phyloP scores from a whole-genome alignment of 2,888 invertebrate species.

The Acanthosoma haemorrhoidale region DNA sequence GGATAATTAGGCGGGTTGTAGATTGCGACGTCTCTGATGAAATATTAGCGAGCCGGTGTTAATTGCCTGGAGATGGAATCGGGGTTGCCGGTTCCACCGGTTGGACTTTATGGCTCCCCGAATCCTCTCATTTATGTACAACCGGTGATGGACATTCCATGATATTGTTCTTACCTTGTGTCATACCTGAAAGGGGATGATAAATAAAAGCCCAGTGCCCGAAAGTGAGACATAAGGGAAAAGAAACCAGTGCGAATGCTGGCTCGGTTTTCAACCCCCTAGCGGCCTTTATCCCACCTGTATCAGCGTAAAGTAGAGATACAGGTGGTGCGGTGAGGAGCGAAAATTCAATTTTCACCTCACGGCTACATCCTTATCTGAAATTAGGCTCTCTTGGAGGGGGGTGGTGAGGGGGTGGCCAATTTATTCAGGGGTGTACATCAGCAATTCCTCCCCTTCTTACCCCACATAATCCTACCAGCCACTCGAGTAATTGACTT shows the following conservation, averaged over 20 bases:
- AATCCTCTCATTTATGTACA: no score
- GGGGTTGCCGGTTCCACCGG: no score
- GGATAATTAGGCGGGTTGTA: no score
- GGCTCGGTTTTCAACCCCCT: background rate
- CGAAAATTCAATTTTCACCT: constrained; percentile 12
- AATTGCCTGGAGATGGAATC: no score
- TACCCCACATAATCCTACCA: constrained; percentile 26
- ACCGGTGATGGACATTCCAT: no score
- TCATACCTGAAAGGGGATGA: no score
- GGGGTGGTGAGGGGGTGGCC: constrained; percentile 4
- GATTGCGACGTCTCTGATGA: no score
- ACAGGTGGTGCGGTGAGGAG: constrained; percentile 4
- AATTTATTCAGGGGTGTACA: constrained; percentile 27
- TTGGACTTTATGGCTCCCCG: no score
- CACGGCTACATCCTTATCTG: constrained; percentile 22
- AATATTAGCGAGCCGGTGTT: no score
- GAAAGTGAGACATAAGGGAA: background rate
- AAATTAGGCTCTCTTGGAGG: constrained; percentile 19
- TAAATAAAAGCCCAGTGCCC: no score
- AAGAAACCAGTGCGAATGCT: background rate
- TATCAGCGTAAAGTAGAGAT: constrained; percentile 5
- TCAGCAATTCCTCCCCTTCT: constrained; percentile 26
- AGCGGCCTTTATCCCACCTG: background rate
- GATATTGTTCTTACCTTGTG: no score
- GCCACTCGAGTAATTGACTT: constrained; percentile 22